Evolutionary conservation across 1,140 invertebrate genomes (phyloP), one percentile per base, ranked within the genome.

Genomic region (Myzus persicae): DNA sequence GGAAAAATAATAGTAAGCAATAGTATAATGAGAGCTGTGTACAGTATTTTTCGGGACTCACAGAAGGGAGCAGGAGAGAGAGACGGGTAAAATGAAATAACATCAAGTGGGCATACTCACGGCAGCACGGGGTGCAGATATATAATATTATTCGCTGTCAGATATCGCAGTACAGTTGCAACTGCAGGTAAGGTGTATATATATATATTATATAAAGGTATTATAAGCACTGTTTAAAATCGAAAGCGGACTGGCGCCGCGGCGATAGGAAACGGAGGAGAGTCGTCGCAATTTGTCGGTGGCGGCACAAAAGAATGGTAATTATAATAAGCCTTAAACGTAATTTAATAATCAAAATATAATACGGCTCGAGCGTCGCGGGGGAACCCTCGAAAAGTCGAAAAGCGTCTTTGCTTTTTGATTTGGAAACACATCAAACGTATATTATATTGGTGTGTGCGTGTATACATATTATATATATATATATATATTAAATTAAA

Each of bases 371-470:
- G 46, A 48, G 59, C 90, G 20, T 82, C 14, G 36, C 14, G 67
- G 67, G 22, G 46, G 59, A 84, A 11, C 76, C 44, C 76, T 84
- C 44, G 91, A 92, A 92, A 76, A 48, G 91, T 92, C 22, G 44
- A 48, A 82, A 48, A 82, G 91, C 81, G 40, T 46, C 59, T 92
- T 92, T 92, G 91, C 91, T 92, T 92, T 92, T 92, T 84, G 76
- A 92, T 92, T 92, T n/a, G 91, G 91, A 92, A 92, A 92, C 91
- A 92, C 91, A 92, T 92, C 91, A 92, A 92, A 92, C 67, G 91
- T 24, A 88, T 88, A 87, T 85, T 87, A 87, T 85, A 88, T 48
- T 87, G 38, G 42, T 40, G 31, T n/a, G 84, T 44, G 26, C 4
- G 46, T 9, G 46, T 38, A 38, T 51, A 51, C n/a, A 46, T 85